Evolutionary conservation across 37 sponge, comb jelly and placozoan genomes (phyloP).

Genomic region (Hexactinellida sp.): DNA sequence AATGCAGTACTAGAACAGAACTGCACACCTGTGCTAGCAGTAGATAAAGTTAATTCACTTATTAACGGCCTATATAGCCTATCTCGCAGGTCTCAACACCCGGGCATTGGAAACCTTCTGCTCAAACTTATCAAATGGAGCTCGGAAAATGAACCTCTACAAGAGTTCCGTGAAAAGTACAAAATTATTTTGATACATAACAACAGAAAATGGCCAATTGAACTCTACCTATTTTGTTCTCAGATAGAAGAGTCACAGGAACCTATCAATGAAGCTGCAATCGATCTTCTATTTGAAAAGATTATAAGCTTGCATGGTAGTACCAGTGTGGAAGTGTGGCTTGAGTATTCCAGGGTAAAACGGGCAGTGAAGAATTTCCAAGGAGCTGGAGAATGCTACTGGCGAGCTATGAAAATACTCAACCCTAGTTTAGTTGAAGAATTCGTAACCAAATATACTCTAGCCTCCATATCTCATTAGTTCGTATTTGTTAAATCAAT

Average conservation of each 20-base stretch:
- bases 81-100: not conserved
- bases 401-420: not conserved
- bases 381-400: not conserved
- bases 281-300: constrained; percentile 1
- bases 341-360: not conserved
- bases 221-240: not conserved
- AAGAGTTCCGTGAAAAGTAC: not conserved
- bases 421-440: not conserved
- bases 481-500: too few relatives aligned
- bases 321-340: not conserved
- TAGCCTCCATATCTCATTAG: not conserved
- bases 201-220: not conserved
- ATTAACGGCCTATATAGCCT: not conserved
- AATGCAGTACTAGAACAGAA: not conserved
- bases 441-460: not conserved
- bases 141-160: not conserved
- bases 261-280: not conserved
- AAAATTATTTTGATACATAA: not conserved
- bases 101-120: not conserved
- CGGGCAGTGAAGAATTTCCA: not conserved
- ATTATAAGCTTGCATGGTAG: not conserved
- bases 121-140: not conserved
- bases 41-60: not conserved
- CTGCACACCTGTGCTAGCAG: not conserved
- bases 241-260: not conserved